phyloP scores from a whole-genome alignment of 2,797 vertebrate species.

The Gymnocypris eckloni region DNA sequence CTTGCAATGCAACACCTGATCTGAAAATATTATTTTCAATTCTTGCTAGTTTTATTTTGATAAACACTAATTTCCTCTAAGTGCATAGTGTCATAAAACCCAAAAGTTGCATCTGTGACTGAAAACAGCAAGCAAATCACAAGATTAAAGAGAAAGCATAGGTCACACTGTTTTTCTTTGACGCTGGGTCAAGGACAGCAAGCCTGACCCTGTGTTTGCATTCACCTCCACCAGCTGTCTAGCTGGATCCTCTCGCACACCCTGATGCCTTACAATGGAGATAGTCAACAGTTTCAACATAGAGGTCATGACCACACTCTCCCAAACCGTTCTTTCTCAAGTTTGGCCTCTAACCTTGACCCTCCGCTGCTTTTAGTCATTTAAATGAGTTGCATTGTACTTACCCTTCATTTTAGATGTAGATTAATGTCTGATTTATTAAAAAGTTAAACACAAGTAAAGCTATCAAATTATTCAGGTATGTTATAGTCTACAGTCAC shows the following conservation, averaged over 20 bases:
- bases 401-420: background rate
- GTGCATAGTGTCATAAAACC: background rate
- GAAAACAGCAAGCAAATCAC: conserved; percentile 1
- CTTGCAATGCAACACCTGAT: background rate
- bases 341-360: conserved; percentile 21
- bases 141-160: conserved; percentile 61
- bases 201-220: conserved; percentile 72
- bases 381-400: background rate
- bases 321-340: background rate
- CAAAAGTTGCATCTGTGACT: conserved; percentile 47
- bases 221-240: conserved; percentile 72
- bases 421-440: background rate
- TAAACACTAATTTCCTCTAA: background rate
- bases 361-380: conserved; percentile 1
- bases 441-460: background rate
- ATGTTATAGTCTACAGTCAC: background rate
- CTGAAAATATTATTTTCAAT: background rate
- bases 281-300: conserved; percentile 22
- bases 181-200: conserved; percentile 62
- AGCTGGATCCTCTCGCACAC: conserved; percentile 64
- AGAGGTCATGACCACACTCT: conserved; percentile 38
- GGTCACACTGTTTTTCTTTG: conserved; percentile 74
- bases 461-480: background rate
- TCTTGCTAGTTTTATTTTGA: background rate
- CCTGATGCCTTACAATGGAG: conserved; percentile 59